phyloP scores from a whole-genome alignment of 2,113 vertebrate genomes.

The Pogona vitticeps region DNA sequence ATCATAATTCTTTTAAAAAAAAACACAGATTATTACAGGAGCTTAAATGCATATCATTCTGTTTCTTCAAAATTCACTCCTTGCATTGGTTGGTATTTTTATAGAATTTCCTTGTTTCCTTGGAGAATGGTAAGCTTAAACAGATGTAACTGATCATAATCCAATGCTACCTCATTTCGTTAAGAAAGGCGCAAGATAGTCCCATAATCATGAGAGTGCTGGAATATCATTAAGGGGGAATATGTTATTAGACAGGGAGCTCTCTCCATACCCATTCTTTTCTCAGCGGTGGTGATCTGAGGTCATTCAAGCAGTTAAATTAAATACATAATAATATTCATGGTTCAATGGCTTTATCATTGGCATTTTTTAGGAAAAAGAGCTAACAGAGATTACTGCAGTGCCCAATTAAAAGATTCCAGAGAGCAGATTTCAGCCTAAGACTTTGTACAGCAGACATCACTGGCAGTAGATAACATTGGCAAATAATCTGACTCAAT shows the following conservation, averaged over 20 bases:
- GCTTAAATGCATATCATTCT: background rate
- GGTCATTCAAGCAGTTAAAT: slow-evolving; percentile 31
- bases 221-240: background rate
- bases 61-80: background rate
- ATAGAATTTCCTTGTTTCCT: background rate
- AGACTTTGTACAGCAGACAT: background rate
- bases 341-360: slow-evolving; percentile 15
- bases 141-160: slow-evolving; percentile 14
- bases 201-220: background rate
- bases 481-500: background rate
- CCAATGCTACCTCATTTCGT: background rate
- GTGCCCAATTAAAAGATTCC: background rate
- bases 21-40: background rate
- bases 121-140: slow-evolving; percentile 3
- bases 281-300: slow-evolving; percentile 29
- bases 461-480: background rate
- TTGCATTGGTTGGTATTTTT: slow-evolving; percentile 20
- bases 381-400: background rate
- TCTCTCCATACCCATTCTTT: background rate
- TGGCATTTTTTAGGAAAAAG: background rate
- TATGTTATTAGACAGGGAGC: slow-evolving; percentile 9
- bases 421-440: background rate
- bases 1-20: background rate
- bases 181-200: background rate
- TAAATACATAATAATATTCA: slow-evolving; percentile 36